phyloP scores from a whole-genome alignment of 2,888 invertebrate species.

The Cheilosia urbana region DNA sequence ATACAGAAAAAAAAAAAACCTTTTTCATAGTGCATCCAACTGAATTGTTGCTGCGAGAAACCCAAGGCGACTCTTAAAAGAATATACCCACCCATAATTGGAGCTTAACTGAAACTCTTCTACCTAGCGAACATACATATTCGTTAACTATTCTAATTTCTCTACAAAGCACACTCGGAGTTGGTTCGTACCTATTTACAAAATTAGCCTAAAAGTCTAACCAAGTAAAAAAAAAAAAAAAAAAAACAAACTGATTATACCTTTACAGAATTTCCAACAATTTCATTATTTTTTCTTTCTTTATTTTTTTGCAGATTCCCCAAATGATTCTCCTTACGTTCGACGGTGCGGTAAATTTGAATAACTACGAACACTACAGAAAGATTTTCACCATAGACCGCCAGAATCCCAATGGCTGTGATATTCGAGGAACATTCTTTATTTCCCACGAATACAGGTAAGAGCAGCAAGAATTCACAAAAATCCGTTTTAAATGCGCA shows the following conservation, averaged over 20 bases:
- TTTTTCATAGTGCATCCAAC: too few relatives aligned
- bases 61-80: too few relatives aligned
- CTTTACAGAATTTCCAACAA: not conserved
- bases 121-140: too few relatives aligned
- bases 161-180: too few relatives aligned
- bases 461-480: constrained; percentile 78
- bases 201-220: too few relatives aligned
- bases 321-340: constrained; percentile 97
- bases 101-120: too few relatives aligned
- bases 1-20: too few relatives aligned
- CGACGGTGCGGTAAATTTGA: constrained; percentile 96
- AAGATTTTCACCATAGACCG: constrained; percentile 92
- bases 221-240: not conserved
- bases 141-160: too few relatives aligned
- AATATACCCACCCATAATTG: too few relatives aligned
- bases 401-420: constrained; percentile 95
- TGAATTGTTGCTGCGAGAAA: too few relatives aligned
- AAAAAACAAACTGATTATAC: not conserved
- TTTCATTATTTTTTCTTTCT: not conserved
- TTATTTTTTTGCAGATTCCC: constrained; percentile 88
- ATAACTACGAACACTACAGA: constrained; percentile 94
- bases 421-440: constrained; percentile 96
- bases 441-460: constrained; percentile 93
- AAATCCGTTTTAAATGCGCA: constrained; percentile 13
- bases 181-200: too few relatives aligned